Percentiles rank a stretch among this genome's conserved stretches.
Conservation (phyloP, 2,888 invertebrate genomes). For the Pecten maximus region DNA sequence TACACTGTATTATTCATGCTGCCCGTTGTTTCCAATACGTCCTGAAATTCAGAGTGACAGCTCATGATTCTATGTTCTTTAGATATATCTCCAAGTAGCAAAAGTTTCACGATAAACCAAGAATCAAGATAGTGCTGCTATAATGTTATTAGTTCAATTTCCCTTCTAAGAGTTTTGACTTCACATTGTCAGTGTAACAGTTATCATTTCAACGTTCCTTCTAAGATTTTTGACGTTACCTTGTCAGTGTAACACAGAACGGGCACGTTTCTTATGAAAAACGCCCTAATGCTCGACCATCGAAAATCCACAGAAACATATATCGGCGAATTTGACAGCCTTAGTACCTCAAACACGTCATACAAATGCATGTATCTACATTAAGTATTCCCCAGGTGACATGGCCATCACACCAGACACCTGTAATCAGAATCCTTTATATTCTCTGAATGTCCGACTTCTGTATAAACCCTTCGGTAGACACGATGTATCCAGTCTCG, state of each 20-base stretch:
- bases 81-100: not conserved
- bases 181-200: too few species aligned
- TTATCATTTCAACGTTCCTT: too few species aligned
- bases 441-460: not conserved
- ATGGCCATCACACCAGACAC: not conserved
- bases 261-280: too few species aligned
- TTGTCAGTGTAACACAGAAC: too few species aligned
- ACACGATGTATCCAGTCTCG: not conserved
- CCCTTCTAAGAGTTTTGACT: too few species aligned
- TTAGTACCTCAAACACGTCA: not conserved
- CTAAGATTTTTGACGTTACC: too few species aligned
- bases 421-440: not conserved
- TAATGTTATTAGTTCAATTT: too few species aligned
- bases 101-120: too few species aligned
- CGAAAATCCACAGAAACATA: too few species aligned
- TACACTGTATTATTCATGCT: not conserved
- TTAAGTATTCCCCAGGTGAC: not conserved
- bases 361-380: not conserved
- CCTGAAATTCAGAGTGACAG: not conserved
- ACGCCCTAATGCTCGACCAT: too few species aligned
- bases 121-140: too few species aligned
- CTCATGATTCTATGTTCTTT: not conserved
- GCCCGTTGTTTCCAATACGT: not conserved
- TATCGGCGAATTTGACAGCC: too few species aligned
- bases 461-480: not conserved